A percentile compares a stretch with the other conserved stretches of the same genome.
phyloP scores from a whole-genome alignment of 2,113 vertebrate species.

The Helogale parvula region DNA sequence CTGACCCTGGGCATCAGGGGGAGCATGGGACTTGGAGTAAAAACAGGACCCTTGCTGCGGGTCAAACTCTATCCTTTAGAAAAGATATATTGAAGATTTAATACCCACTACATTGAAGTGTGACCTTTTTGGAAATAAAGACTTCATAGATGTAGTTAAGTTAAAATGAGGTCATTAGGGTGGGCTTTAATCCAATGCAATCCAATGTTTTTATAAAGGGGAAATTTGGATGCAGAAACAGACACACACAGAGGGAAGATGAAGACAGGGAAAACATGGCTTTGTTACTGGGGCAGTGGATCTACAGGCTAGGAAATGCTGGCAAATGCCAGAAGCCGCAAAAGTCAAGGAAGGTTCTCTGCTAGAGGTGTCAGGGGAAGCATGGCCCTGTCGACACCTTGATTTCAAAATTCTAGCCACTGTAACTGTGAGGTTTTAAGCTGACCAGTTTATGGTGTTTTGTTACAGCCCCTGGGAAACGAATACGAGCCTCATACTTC shows the following conservation, averaged over 20 bases:
- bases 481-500: neutral
- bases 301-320: neutral
- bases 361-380: neutral
- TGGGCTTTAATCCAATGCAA: neutral
- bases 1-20: neutral
- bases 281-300: too few species aligned
- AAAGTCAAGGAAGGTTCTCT: neutral
- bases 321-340: neutral
- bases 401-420: neutral
- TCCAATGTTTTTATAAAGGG: neutral
- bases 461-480: neutral
- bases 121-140: neutral
- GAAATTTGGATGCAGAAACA: neutral
- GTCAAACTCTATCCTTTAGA: neutral
- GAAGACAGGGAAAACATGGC: neutral
- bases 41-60: neutral
- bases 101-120: neutral
- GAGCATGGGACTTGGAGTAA: neutral
- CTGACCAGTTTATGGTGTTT: neutral
- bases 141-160: neutral
- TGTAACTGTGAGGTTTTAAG: neutral
- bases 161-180: conserved; percentile 19
- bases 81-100: neutral
- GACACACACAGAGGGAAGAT: neutral
- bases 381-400: neutral